These are phyloP conservation scores for Dromococcyx pavoninus DNA, from an alignment of 2,797 vertebrate genomes.

Conservation along the genomic window DNA sequence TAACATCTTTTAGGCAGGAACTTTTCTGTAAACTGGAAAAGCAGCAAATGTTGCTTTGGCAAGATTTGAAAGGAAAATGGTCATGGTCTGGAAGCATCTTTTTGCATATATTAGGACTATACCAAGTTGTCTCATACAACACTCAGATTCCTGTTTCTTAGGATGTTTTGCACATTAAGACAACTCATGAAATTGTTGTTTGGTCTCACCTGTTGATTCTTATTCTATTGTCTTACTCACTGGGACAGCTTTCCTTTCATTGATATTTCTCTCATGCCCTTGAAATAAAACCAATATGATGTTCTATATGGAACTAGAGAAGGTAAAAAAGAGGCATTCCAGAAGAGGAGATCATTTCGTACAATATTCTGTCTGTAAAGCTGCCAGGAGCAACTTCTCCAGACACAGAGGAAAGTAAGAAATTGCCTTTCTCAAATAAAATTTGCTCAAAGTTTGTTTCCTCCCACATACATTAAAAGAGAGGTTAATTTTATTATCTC, in stretches of 20 bases:
- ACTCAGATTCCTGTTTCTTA: not conserved
- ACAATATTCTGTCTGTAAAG: not conserved
- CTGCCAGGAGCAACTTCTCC: not conserved
- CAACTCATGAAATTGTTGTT: not conserved
- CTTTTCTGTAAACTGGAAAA: conserved; percentile 32
- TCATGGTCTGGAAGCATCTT: not conserved
- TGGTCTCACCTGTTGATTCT: not conserved
- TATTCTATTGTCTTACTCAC: not conserved
- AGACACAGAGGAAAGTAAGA: not conserved
- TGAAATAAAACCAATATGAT: not conserved
- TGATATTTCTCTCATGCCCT: not conserved
- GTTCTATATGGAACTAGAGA: not conserved
- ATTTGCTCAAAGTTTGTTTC: not conserved
- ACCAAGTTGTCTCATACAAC: not conserved
- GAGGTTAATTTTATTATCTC: not conserved
- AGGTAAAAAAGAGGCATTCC: not conserved
- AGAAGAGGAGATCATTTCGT: not conserved
- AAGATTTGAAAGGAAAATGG: not conserved
- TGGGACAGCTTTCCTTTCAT: not conserved
- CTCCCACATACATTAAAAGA: not conserved
- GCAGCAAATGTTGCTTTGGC: conserved; percentile 22
- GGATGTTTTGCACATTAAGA: not conserved
- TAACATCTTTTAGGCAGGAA: too few species aligned
- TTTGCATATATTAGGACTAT: not conserved
- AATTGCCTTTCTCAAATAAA: not conserved